Evolutionary conservation across 1,140 invertebrate genomes (phyloP).

Genomic region (Sinella curviseta): DNA sequence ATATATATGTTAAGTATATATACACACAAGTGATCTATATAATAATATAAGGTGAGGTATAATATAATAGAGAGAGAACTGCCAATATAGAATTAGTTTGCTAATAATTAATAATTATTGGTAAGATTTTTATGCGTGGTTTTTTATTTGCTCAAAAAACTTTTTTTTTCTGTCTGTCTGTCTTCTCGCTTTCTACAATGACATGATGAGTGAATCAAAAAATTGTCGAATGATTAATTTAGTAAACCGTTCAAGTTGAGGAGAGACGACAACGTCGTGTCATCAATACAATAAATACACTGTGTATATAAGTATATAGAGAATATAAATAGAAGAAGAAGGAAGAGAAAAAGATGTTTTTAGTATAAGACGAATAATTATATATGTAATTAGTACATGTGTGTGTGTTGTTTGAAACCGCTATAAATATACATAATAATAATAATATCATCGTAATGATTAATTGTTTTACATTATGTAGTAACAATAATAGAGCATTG

Average conservation of each 20-base stretch:
- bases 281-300: too few species aligned
- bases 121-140: background rate
- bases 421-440: background rate
- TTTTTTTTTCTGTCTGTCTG: background rate
- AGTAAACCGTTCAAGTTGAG: too few species aligned
- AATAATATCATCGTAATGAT: background rate
- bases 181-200: too few species aligned
- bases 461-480: background rate
- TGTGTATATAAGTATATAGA: background rate
- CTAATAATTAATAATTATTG: background rate
- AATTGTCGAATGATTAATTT: too few species aligned
- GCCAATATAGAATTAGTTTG: background rate
- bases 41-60: background rate
- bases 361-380: background rate
- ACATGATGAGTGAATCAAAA: too few species aligned
- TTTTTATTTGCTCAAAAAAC: background rate
- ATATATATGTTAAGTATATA: background rate
- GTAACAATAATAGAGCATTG: slow-evolving; percentile 6
- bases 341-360: background rate
- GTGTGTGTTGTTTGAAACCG: background rate
- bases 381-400: background rate
- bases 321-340: background rate
- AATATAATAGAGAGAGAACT: background rate
- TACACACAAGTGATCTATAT: background rate
- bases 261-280: too few species aligned